Evolutionary conservation across 1,140 invertebrate species (phyloP).

Genomic region (Bombus difficillimus): DNA sequence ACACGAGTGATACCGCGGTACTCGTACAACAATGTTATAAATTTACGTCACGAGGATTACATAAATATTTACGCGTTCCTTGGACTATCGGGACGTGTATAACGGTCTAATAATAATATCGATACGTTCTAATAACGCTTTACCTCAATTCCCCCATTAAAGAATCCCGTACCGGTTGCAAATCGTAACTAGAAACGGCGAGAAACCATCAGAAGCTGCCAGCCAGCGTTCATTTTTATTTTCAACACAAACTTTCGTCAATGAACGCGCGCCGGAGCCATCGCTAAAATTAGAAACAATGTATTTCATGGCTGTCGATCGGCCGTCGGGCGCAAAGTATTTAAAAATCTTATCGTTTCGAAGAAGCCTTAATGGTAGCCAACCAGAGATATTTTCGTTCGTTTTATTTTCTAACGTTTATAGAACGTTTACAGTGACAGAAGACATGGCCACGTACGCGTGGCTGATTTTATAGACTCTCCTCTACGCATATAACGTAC

Average conservation of each 20-base stretch:
- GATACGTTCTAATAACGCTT: constrained; percentile 11
- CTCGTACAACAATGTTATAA: constrained; percentile 53
- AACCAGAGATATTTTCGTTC: constrained; percentile 12
- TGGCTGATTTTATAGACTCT: background rate
- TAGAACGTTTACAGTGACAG: background rate
- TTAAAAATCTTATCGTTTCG: constrained; percentile 9
- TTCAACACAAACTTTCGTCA: constrained; percentile 23
- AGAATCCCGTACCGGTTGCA: background rate
- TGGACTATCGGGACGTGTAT: constrained; percentile 2
- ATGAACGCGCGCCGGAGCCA: background rate
- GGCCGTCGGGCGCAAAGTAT: background rate
- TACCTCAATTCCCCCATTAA: background rate
- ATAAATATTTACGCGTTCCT: constrained; percentile 42
- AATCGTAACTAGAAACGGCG: background rate
- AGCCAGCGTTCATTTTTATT: constrained; percentile 24
- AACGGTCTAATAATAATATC: constrained; percentile 44
- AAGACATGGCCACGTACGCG: background rate
- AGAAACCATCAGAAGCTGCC: background rate
- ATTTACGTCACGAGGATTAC: constrained; percentile 42
- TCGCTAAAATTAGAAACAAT: constrained; percentile 31
- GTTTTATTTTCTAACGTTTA: background rate
- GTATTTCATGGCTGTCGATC: background rate
- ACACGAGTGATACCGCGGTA: constrained; percentile 25
- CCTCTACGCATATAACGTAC: background rate
- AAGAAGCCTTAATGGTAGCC: background rate